Evolutionary conservation across 2,888 invertebrate genomes (phyloP).

Genomic region (Halocaridina rubra): DNA sequence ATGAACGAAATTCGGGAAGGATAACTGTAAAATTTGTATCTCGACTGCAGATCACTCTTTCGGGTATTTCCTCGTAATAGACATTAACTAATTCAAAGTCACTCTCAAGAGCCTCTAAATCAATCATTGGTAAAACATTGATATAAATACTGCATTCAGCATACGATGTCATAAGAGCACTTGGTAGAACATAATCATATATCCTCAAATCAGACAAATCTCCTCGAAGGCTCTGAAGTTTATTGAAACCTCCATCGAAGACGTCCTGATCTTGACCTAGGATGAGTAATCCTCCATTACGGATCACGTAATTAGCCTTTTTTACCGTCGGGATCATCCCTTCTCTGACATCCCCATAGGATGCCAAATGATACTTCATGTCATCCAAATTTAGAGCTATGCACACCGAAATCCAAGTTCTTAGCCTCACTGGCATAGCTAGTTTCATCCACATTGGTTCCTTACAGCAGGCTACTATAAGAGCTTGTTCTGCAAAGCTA

Average conservation of each 20-base stretch:
- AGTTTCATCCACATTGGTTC: not conserved
- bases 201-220: not conserved
- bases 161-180: not conserved
- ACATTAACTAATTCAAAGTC: conserved; percentile 18
- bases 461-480: conserved; percentile 10
- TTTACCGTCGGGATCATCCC: not conserved
- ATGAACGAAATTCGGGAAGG: conserved; percentile 11
- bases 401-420: conserved; percentile 22
- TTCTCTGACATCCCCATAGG: not conserved
- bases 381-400: conserved; percentile 1
- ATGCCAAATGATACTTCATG: not conserved
- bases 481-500: not conserved
- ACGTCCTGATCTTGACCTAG: conserved; percentile 37
- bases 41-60: not conserved
- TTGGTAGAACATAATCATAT: not conserved
- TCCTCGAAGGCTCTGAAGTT: not conserved
- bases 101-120: not conserved
- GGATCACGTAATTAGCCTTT: not conserved
- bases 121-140: not conserved
- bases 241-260: not conserved
- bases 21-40: not conserved
- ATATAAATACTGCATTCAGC: not conserved
- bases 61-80: not conserved
- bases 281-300: not conserved
- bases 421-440: not conserved